phyloP scores from a whole-genome alignment of 2,113 vertebrate species.

The Peromyscus maniculatus region DNA sequence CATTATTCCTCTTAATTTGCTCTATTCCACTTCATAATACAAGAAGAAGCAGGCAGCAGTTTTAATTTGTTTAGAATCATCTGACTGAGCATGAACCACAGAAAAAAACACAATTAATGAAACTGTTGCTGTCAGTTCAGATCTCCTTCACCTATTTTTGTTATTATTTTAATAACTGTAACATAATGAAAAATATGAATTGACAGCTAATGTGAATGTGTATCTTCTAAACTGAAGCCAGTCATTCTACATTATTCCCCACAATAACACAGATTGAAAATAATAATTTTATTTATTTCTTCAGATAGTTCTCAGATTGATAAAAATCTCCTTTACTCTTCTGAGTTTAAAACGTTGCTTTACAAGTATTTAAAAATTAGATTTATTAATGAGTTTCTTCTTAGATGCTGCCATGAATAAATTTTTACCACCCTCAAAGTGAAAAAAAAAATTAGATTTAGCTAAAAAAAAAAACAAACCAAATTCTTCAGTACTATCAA shows the following conservation, averaged over 20 bases:
- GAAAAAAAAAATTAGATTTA: slow-evolving; percentile 18
- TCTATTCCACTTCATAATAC: slow-evolving; percentile 18
- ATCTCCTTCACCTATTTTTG: slow-evolving; percentile 16
- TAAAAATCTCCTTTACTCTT: slow-evolving; percentile 64
- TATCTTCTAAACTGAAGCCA: slow-evolving; percentile 32
- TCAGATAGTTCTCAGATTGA: slow-evolving; percentile 27
- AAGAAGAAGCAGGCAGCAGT: neutral
- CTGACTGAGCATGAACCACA: neutral
- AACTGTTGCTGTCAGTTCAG: neutral
- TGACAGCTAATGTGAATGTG: neutral
- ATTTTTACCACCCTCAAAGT: no score
- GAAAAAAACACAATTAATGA: slow-evolving; percentile 22
- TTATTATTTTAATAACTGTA: slow-evolving; percentile 11
- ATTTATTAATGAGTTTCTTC: neutral
- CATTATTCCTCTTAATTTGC: neutral
- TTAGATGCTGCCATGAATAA: no score
- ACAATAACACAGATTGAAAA: slow-evolving; percentile 25
- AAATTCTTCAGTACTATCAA: slow-evolving; percentile 22
- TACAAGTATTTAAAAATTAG: slow-evolving; percentile 19
- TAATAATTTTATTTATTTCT: slow-evolving; percentile 34
- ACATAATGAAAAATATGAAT: slow-evolving; percentile 27
- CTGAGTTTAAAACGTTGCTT: neutral
- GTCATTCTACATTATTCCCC: neutral
- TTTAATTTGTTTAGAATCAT: neutral
- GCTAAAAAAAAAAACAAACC: neutral